Evolutionary conservation across 2,888 invertebrate genomes (phyloP).

Genomic region (Artemia sinica): DNA sequence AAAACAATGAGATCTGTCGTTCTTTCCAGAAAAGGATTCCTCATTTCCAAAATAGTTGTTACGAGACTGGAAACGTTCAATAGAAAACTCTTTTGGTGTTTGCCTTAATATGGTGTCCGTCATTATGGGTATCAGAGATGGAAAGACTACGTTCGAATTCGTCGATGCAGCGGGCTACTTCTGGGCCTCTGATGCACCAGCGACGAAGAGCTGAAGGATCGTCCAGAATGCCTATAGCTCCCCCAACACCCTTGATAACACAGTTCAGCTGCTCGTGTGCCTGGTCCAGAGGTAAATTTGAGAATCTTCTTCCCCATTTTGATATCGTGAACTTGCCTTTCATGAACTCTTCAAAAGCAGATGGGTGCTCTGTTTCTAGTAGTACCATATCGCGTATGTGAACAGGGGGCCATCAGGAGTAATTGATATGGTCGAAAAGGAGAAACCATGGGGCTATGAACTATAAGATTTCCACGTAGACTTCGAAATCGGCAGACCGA

Average conservation of each 20-base stretch:
- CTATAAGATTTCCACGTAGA: constrained; percentile 9
- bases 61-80: too few relatives aligned
- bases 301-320: neutral
- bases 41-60: too few relatives aligned
- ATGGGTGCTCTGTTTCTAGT: constrained; percentile 5
- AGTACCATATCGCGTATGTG: constrained; percentile 13
- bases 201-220: neutral
- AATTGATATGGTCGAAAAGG: constrained; percentile 12
- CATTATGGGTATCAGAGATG: too few relatives aligned
- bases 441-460: neutral
- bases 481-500: neutral
- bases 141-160: too few relatives aligned
- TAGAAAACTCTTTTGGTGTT: too few relatives aligned
- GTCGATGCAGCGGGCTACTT: too few relatives aligned
- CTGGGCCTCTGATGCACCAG: too few relatives aligned
- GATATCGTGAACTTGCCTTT: too few relatives aligned
- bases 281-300: constrained; percentile 11
- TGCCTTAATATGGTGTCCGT: too few relatives aligned
- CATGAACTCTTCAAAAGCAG: too few relatives aligned
- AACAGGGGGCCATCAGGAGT: neutral
- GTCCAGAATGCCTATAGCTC: constrained; percentile 8
- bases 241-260: constrained; percentile 8
- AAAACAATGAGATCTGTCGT: too few relatives aligned
- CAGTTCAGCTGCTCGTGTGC: constrained; percentile 2
- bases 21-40: too few relatives aligned